Percentiles rank a stretch among this genome's conserved stretches.
Evolutionary conservation across 2,113 vertebrate genomes (phyloP).

Genomic region (Peromyscus maniculatus): DNA sequence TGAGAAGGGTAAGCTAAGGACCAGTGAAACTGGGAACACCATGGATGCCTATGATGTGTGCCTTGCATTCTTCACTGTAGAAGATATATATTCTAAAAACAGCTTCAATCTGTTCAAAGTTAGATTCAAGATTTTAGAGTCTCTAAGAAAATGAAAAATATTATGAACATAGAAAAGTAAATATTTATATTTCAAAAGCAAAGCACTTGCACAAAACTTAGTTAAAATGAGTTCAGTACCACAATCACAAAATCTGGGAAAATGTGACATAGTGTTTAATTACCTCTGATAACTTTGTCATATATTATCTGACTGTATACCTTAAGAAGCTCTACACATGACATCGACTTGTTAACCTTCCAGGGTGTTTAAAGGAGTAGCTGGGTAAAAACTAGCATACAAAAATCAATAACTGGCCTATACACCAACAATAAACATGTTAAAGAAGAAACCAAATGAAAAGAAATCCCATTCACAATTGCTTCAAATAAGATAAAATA

Average conservation of each 20-base stretch:
- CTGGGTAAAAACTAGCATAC: background rate
- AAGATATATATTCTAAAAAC: background rate
- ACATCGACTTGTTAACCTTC: background rate
- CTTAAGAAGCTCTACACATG: background rate
- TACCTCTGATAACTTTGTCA: background rate
- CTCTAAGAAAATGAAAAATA: background rate
- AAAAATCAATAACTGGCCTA: background rate
- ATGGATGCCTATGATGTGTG: background rate
- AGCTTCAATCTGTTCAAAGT: background rate
- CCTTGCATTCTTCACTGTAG: background rate
- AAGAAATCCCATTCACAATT: background rate
- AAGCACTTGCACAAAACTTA: background rate
- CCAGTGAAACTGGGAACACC: background rate
- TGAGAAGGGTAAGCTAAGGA: slow-evolving; percentile 6
- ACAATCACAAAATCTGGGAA: background rate
- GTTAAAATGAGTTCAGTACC: background rate
- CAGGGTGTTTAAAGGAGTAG: background rate
- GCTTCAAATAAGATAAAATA: background rate
- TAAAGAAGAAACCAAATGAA: background rate
- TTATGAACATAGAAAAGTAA: background rate
- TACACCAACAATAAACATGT: background rate
- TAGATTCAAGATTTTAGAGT: background rate
- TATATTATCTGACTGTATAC: background rate
- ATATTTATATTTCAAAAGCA: background rate
- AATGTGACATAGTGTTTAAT: background rate